phyloP scores from a whole-genome alignment of 1,140 invertebrate genomes.

The Drosophila novamexicana region DNA sequence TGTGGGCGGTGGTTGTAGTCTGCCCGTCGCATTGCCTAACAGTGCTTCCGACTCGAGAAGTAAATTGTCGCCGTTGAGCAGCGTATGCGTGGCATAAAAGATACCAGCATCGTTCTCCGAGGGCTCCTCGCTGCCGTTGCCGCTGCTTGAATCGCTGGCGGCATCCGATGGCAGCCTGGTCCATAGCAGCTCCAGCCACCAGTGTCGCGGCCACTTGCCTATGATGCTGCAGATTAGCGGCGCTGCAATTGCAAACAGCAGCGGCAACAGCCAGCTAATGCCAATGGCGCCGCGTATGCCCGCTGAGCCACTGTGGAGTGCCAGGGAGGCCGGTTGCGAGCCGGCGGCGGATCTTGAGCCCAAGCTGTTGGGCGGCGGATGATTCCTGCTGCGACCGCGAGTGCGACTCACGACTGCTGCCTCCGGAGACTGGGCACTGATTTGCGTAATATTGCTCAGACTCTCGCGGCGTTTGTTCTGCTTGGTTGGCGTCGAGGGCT shows the following conservation, averaged over 20 bases:
- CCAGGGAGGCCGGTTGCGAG: constrained; percentile 3
- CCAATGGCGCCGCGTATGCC: constrained; percentile 81
- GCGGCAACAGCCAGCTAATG: constrained; percentile 81
- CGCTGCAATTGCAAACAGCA: constrained; percentile 78
- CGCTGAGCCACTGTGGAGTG: constrained; percentile 44
- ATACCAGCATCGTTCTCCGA: constrained; percentile 43
- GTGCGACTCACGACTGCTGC: neutral
- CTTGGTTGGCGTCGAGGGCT: constrained; percentile 31
- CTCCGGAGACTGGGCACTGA: constrained; percentile 60
- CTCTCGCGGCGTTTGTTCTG: constrained; percentile 56
- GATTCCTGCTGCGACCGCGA: neutral
- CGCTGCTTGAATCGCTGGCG: neutral
- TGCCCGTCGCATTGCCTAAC: constrained; percentile 57
- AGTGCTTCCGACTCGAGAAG: constrained; percentile 67
- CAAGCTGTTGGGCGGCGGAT: constrained; percentile 1
- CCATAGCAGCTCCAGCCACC: constrained; percentile 78
- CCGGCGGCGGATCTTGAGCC: neutral
- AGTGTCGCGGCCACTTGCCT: constrained; percentile 81
- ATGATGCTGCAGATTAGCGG: constrained; percentile 84
- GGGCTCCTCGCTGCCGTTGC: neutral
- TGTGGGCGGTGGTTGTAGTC: neutral
- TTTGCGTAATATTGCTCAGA: constrained; percentile 72
- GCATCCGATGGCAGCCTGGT: constrained; percentile 28
- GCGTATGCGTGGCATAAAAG: constrained; percentile 65
- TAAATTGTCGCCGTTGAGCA: constrained; percentile 76